phyloP scores from a whole-genome alignment of 2,113 vertebrate species.

The human (Homo sapiens) region GRCh38 chr9:124239001-124239500 shows the following conservation, averaged over 20 bases:
- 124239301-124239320: background rate
- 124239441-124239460: background rate
- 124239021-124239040: background rate
- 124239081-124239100: background rate
- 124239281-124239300: background rate
- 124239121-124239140: background rate
- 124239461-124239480: background rate
- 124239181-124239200: background rate
- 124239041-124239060: background rate
- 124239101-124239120: background rate
- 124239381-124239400: background rate
- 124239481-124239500: fast-evolving
- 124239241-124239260: background rate
- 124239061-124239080: background rate
- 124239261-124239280: background rate
- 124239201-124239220: background rate
- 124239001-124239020: background rate
- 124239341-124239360: constrained; percentile 21
- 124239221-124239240: background rate
- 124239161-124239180: background rate
- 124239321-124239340: background rate
- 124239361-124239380: background rate
- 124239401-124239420: background rate
- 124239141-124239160: fast-evolving
- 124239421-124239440: background rate